phyloP scores from a whole-genome alignment of 1,140 invertebrate genomes.

The Zaprionus ornatus region DNA sequence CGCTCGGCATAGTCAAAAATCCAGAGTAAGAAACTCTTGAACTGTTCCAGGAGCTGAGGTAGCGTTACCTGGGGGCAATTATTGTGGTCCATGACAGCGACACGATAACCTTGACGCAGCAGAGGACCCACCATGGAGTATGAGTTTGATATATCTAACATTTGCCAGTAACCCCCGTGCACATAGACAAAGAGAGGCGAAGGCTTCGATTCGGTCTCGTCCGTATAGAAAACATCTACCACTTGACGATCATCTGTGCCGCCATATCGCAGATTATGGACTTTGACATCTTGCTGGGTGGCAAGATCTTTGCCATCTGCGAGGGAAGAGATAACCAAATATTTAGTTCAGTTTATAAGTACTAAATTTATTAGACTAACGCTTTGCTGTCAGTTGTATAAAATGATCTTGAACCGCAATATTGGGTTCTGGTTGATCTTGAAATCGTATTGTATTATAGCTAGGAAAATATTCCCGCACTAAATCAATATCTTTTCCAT shows the following conservation, averaged over 20 bases:
- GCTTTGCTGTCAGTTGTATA: slow-evolving; percentile 35
- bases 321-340: neutral
- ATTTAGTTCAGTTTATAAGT: neutral
- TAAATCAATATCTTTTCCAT: slow-evolving; percentile 45
- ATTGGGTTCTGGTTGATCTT: slow-evolving; percentile 53
- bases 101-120: slow-evolving; percentile 87
- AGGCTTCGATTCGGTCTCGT: slow-evolving; percentile 73
- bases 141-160: slow-evolving; percentile 87
- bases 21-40: slow-evolving; percentile 86
- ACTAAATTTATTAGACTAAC: slow-evolving; percentile 27
- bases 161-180: slow-evolving; percentile 94
- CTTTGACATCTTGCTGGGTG: slow-evolving; percentile 20
- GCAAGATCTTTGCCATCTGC: slow-evolving; percentile 47
- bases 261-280: slow-evolving; percentile 61
- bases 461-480: slow-evolving; percentile 65
- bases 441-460: slow-evolving; percentile 50
- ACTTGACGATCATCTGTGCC: slow-evolving; percentile 53
- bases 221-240: slow-evolving; percentile 61
- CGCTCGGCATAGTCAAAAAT: slow-evolving; percentile 86
- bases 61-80: slow-evolving; percentile 88
- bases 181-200: slow-evolving; percentile 90
- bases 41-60: slow-evolving; percentile 87
- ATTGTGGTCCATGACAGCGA: slow-evolving; percentile 90
- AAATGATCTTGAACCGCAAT: slow-evolving; percentile 52
- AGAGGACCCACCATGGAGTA: slow-evolving; percentile 87